A percentile compares a stretch with the other conserved stretches of the same genome.
These are phyloP conservation scores for Phenacoccus solenopsis DNA, from an alignment of 1,140 invertebrate species.

Conservation along the genomic window DNA sequence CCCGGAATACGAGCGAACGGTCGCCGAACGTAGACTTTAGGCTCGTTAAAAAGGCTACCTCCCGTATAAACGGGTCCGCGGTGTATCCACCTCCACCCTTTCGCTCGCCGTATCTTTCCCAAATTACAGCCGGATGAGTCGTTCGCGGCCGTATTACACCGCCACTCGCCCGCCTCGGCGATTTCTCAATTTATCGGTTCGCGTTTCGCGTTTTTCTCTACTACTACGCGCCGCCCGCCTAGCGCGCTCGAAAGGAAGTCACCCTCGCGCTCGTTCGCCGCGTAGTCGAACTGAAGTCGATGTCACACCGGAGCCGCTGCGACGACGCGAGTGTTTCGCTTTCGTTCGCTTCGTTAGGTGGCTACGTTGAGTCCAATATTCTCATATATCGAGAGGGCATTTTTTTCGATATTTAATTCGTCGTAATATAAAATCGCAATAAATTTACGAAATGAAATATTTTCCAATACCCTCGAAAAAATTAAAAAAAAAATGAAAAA, in stretches of 20 bases:
- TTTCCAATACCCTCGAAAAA: too few relatives aligned
- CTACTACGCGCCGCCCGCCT: neutral
- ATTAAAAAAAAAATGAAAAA: too few relatives aligned
- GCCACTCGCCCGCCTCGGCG: neutral
- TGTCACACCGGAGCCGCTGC: neutral
- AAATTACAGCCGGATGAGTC: conserved; percentile 16
- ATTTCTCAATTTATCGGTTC: conserved; percentile 16
- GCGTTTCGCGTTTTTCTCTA: conserved; percentile 10
- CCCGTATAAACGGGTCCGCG: neutral
- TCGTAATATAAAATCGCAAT: too few relatives aligned
- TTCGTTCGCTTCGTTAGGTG: too few relatives aligned
- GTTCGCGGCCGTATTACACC: conserved; percentile 12
- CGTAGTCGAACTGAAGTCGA: neutral
- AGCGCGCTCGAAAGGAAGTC: neutral
- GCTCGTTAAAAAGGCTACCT: conserved; percentile 13
- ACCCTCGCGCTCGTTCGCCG: conserved; percentile 5
- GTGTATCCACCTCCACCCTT: neutral
- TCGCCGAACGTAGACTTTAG: conserved; percentile 17
- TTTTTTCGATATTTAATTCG: too few relatives aligned
- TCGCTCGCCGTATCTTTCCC: neutral
- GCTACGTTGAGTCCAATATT: too few relatives aligned
- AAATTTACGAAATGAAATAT: too few relatives aligned
- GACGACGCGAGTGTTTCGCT: too few relatives aligned
- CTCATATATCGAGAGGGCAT: too few relatives aligned
- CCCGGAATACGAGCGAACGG: neutral